Evolutionary conservation across 2,113 vertebrate genomes (phyloP), one percentile per base, ranked within the genome.

Genomic region (Aspidoscelis tigris): DNA sequence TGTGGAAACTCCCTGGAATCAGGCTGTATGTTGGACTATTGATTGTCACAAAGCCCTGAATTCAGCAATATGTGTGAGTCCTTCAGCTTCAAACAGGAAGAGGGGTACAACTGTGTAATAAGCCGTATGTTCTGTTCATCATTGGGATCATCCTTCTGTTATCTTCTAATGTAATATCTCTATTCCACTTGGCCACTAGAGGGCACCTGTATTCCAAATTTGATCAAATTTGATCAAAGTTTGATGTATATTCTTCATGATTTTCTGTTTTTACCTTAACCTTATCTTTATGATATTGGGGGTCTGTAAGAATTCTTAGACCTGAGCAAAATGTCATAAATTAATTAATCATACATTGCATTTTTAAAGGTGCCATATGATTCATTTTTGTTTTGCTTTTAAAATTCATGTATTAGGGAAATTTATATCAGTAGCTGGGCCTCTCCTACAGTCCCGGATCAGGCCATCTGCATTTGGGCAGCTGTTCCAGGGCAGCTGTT

Each of bases 171-270:
- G 11, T n/a, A 20, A 2, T 53, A 11, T 16, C 26, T 7, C 65
- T 50, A 21, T 44, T 74, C 16, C 0, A 2, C 53, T 1, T 77
- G 74, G 21, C 90, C 86, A 24, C 89, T 61, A 87, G 91, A 80
- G 82, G 91, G 90, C 24, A 74, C 3, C 61, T 50, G 2, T 22
- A 73, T 53, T 77, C 81, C 74, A 76, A 8, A 44, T 82, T 64
- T 47, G 1, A 4, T 26, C 61, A 80, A 81, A 33, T 33, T 33
- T 33, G 33, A 33, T 33, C 33, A 33, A 33, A 33, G 33, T 33
- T 33, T 33, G 33, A 33, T 33, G 18, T 44, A 78, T 4, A 7
- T 6, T 7, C 47, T 58, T 58, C 55, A 64, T 33, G 70, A 64
- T n/a, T 75, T 78, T 2, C 0, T 1, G 9, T 61, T 61, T 16